These are phyloP conservation scores for Alentia gelatinosa DNA, from an alignment of 2,888 invertebrate genomes.

Conservation along the genomic window DNA sequence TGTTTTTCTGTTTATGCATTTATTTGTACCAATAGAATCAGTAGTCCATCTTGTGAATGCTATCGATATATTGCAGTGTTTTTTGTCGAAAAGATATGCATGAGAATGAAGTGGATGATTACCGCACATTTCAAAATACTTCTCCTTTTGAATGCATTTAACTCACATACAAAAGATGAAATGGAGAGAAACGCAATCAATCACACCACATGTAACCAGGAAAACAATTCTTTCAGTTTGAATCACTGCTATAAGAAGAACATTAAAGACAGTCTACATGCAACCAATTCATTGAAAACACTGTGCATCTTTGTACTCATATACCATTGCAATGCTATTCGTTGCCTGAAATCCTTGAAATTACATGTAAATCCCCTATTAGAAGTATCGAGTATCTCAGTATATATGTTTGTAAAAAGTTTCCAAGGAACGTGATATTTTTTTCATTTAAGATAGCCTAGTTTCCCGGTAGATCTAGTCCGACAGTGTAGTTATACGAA, in stretches of 20 bases:
- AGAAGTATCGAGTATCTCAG: not conserved
- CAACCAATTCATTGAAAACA: not conserved
- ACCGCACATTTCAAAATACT: not conserved
- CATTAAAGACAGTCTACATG: not conserved
- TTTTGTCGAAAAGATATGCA: not conserved
- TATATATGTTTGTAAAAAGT: constrained; percentile 7
- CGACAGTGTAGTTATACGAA: not conserved
- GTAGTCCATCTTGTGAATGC: constrained; percentile 19
- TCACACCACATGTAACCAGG: not conserved
- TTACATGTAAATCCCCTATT: constrained; percentile 5
- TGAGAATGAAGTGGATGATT: not conserved
- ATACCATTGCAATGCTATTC: constrained; percentile 10
- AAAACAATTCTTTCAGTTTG: not conserved
- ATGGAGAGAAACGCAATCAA: not conserved
- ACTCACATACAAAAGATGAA: not conserved
- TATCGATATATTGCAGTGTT: constrained; percentile 10
- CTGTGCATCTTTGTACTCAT: not conserved
- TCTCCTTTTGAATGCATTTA: not conserved
- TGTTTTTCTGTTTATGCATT: not conserved
- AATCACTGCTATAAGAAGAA: not conserved
- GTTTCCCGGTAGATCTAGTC: constrained; percentile 34
- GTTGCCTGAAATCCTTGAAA: constrained; percentile 2
- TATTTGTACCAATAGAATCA: not conserved
- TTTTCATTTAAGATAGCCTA: not conserved
- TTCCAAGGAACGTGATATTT: not conserved